Base-by-base conservation (phyloP, 2,113 vertebrate species). In the Paraplagusia blochii region DNA sequence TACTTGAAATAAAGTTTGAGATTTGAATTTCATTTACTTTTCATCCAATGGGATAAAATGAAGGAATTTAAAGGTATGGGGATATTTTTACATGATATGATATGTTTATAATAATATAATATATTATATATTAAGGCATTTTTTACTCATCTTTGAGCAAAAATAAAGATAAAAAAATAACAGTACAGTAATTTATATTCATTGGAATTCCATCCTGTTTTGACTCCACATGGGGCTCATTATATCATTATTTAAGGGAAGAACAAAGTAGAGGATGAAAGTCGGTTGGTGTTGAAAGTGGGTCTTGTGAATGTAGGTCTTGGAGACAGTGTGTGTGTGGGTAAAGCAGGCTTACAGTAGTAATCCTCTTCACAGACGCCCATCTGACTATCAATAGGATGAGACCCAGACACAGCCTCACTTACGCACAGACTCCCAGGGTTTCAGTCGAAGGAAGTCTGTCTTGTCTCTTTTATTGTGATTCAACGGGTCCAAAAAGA, bases 321-420 rank as follows among this genome's bases (percentile, higher is more conserved):
- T 63, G 74, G 79, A 85, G 80, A 87, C 85, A 57, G 76, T 80
- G 86, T 78, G 74, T 77, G 81, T 80, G 86, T 76, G 80, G 70
- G 82, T 83, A 90, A 90, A 90, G 74, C 75, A 85, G 87, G 88
- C 87, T 92, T 91, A 92, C 76, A 69, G 78, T 72, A 51, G 61
- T 92, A 92, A 92, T 90, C 89, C 87, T 82, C 76, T 85, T 82
- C 82, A 80, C 85, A 92, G 88, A 91, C 90, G 82, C 80, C 86
- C 87, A 90, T 87, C 87, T 90, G 86, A 91, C 82, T 72, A 66
- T 86, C 77, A 82, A 87, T 83, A 81, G 85, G 81, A 87, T 64
- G 18, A 62, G 50, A 59, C 43, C 77, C 81, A 86, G 85, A 87
- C 81, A 70, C 53, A 56, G 53, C 50, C 44, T 62, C 53, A 59